Evolutionary conservation across 1,140 invertebrate genomes (phyloP), one percentile per base, ranked within the genome.

Genomic region (Drosophila rufa): DNA sequence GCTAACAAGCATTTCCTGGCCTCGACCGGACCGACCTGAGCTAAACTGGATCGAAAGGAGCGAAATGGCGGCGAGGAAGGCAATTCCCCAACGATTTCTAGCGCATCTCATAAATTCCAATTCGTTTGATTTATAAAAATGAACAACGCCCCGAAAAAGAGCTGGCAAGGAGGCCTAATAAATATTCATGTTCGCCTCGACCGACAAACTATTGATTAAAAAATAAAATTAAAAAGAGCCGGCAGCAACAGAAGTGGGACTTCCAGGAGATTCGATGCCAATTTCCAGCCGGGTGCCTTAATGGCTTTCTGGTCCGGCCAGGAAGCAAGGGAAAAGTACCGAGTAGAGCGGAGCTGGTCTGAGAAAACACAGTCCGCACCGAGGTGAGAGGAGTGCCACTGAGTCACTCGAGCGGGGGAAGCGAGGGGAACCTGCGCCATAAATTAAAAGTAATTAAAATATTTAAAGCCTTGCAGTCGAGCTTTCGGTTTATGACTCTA

Each of bases 401-500:
- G 67, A 60, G 36, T 73, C 68, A 74, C 46, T 51, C 46, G 56
- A 19, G n/a, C n/a, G 55, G 22, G 22, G 22, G 22, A 25, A 25
- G 19, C 22, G 45, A 30, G 45, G 25, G 46, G 51, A 55, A 45
- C 69, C 62, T 65, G 77, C 47, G 68, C 62, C 85, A 87, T 89
- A 90, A 87, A 90, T 80, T 80, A 80, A 48, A 60, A 51, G 80
- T 89, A 90, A 89, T 89, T 89, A 89, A 90, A 90, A 79, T 90
- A 84, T 89, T 89, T 79, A 79, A 77, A 79, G 84, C 68, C 85
- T 82, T 77, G 51, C 17, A 48, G 69, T 36, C 17, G 53, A 58
- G 66, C 75, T 89, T 69, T 66, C 48, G 46, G 60, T 80, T 80
- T 89, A 87, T 68, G 84, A 69, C 77, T 70, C 60, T 48, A 68